phyloP scores from a whole-genome alignment of 1,140 invertebrate genomes.

The Eriocheir sinensis region DNA sequence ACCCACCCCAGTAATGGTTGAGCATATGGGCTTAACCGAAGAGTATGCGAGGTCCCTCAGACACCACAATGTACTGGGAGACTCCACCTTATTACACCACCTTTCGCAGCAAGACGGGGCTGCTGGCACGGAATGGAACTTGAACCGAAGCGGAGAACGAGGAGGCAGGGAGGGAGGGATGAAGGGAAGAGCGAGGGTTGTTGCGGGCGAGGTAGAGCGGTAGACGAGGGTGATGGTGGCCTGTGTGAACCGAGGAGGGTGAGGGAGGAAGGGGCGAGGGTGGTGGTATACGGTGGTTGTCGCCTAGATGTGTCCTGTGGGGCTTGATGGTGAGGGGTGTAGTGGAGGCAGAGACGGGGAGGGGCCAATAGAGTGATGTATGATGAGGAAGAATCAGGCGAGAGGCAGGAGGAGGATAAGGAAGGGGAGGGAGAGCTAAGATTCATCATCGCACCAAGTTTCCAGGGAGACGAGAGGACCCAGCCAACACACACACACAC shows the following conservation, averaged over 20 bases:
- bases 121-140: not conserved
- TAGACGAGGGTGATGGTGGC: not conserved
- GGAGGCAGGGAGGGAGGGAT: slow-evolving; percentile 10
- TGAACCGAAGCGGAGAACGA: not conserved
- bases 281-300: not conserved
- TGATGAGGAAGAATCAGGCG: not conserved
- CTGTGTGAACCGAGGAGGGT: not conserved
- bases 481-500: not conserved
- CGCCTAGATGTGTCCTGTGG: not conserved
- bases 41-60: no score
- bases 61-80: no score
- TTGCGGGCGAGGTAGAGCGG: not conserved
- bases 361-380: not conserved
- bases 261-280: not conserved
- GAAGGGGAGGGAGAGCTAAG: not conserved
- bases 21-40: no score
- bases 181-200: not conserved
- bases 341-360: not conserved
- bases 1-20: no score
- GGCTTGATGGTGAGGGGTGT: not conserved
- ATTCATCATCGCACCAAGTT: no score
- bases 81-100: no score
- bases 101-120: no score
- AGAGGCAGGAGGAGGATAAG: not conserved
- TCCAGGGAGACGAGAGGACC: no score